Evolutionary conservation across 2,797 vertebrate species (phyloP), one percentile per base, ranked within the genome.

Genomic region (Sciaenops ocellatus): DNA sequence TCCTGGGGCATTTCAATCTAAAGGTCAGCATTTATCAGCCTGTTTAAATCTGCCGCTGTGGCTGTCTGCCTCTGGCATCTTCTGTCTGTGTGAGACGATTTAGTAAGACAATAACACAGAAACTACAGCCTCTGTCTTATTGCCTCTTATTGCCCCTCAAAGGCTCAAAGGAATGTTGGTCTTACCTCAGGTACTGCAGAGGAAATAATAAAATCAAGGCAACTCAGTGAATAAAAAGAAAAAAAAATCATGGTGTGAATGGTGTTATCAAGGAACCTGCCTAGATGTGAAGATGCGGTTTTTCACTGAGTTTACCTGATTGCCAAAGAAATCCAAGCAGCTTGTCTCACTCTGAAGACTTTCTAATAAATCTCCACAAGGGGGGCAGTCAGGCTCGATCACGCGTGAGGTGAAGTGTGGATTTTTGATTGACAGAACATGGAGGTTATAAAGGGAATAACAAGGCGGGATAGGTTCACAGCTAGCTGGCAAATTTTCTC

Each of bases 11-110:
- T 59, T 64, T 51, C 69, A 64, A 34, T 73, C 34, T 52, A 72
- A 83, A 84, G 77, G 82, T 79, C 77, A 73, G 56, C 50, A 57
- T 75, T 71, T 79, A 78, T 80, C 81, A 63, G 67, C 51, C 50
- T 51, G 30, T 73, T 65, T 44, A 55, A 76, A 65, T 60, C 38
- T 48, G 46, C 30, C 18, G 41, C 54, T 18, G 15, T 17, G 68
- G 38, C 46, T 75, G 46, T 26, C 30, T 30, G 59, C 64, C 42
- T 54, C 41, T 48, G 59, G 73, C 47, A 22, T 71, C 28, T 16
- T 3, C 64, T 18, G 42, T 61, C 61, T 34, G 56, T 26, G 57
- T 44, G 8, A 41, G 42, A 59, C 41, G 50, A 57, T 78, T 34
- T 52, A 70, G 66, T 44, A 26, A 17, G 42, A 63, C 52, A 61